Percentiles rank a stretch among this genome's conserved stretches.
phyloP scores from a whole-genome alignment of 2,888 invertebrate genomes.

The Eristalis intricaria region DNA sequence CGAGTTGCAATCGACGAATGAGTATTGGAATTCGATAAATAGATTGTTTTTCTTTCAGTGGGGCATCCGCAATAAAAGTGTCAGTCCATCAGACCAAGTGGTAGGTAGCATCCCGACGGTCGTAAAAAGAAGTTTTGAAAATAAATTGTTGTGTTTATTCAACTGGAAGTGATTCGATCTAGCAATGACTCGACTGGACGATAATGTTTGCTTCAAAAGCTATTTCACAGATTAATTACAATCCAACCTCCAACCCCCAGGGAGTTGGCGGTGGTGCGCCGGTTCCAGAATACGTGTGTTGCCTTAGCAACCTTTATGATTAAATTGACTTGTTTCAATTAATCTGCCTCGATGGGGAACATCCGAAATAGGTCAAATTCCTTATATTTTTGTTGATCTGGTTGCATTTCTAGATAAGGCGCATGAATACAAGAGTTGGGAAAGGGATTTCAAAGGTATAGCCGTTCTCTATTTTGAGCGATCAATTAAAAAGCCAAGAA shows the following conservation, averaged over 20 bases:
- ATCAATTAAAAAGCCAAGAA: no score
- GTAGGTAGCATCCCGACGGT: neutral
- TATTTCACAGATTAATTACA: neutral
- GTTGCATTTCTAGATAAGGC: no score
- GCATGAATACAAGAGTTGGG: no score
- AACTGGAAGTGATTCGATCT: neutral
- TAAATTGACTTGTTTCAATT: no score
- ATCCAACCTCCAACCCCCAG: no score
- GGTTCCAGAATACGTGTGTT: neutral
- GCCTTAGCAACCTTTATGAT: no score
- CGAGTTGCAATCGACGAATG: slow-evolving; percentile 11
- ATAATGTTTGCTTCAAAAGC: neutral
- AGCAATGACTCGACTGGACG: neutral
- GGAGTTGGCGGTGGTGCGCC: neutral
- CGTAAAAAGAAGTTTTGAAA: slow-evolving; percentile 2
- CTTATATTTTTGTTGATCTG: no score
- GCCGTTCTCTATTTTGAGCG: no score
- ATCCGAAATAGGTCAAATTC: no score
- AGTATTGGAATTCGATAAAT: neutral
- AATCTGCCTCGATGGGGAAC: no score
- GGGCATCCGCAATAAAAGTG: neutral
- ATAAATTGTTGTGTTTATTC: neutral
- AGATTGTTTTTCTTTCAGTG: slow-evolving; percentile 2
- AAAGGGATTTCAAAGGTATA: no score
- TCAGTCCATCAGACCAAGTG: neutral